Conservation (phyloP, 1,140 invertebrate genomes). For the Caenorhabditis remanei region DNA sequence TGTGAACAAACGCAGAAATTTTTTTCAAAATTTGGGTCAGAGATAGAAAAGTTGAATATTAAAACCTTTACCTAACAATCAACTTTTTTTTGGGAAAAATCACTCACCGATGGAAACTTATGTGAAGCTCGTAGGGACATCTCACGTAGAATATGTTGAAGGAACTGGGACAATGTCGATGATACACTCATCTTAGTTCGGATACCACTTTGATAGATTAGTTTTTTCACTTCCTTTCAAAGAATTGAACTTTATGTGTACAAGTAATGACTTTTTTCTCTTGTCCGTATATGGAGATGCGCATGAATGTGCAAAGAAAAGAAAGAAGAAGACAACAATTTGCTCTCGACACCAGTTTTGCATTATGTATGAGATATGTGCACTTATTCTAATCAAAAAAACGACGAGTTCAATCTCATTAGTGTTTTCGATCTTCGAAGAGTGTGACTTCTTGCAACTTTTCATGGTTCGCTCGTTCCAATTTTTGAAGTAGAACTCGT, state of each 20-base stretch:
- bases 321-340: constrained; percentile 26
- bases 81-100: background rate
- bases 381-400: constrained; percentile 53
- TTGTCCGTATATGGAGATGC: constrained; percentile 1
- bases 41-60: too few relatives aligned
- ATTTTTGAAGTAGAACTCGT: too few relatives aligned
- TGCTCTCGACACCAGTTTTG: constrained; percentile 48
- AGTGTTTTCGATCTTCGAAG: background rate
- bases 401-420: constrained; percentile 50
- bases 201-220: constrained; percentile 41
- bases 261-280: constrained; percentile 12
- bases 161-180: constrained; percentile 42
- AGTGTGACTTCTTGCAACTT: constrained; percentile 36
- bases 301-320: background rate
- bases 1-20: background rate
- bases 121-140: constrained; percentile 41
- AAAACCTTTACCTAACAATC: too few relatives aligned
- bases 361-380: constrained; percentile 50
- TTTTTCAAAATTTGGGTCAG: too few relatives aligned
- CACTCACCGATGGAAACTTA: constrained; percentile 43
- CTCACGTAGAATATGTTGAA: constrained; percentile 43
- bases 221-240: background rate
- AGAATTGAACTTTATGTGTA: constrained; percentile 27
- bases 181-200: constrained; percentile 28
- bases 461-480: constrained; percentile 1